A percentile compares a stretch with the other conserved stretches of the same genome.
Evolutionary conservation across 2,888 invertebrate genomes (phyloP).

Genomic region (Drosophila quasianomalipes): DNA sequence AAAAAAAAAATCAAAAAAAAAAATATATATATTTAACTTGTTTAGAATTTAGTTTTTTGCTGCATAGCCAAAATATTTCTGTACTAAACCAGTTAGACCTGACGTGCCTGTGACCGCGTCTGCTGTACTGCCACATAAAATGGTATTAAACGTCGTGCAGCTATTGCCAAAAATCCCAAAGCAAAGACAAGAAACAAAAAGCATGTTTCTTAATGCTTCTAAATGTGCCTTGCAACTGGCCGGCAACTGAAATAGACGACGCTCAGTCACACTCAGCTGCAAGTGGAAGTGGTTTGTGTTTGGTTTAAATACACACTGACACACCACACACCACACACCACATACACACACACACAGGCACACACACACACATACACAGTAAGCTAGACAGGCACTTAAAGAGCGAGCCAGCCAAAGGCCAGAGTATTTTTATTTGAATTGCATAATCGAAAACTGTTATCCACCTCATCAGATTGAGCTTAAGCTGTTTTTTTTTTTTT

Average conservation of each 20-base stretch:
- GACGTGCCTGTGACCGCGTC: conserved; percentile 31
- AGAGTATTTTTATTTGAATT: conserved; percentile 27
- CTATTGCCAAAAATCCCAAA: conserved; percentile 67
- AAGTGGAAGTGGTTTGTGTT: conserved; percentile 57
- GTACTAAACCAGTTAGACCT: conserved; percentile 73
- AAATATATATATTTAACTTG: conserved; percentile 67
- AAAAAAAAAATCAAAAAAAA: conserved; percentile 15
- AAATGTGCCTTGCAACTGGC: conserved; percentile 65
- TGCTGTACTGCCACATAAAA: conserved; percentile 45
- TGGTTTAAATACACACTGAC: conserved; percentile 14
- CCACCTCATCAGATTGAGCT: conserved; percentile 5
- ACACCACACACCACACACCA: neutral
- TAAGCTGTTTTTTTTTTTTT: neutral
- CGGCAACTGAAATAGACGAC: conserved; percentile 52
- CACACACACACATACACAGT: neutral
- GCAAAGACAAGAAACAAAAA: conserved; percentile 17
- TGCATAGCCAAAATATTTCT: conserved; percentile 35
- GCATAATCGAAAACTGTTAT: conserved; percentile 43
- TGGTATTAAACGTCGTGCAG: conserved; percentile 45
- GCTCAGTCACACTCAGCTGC: conserved; percentile 43
- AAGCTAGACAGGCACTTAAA: conserved; percentile 18
- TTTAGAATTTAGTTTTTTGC: conserved; percentile 57
- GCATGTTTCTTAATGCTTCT: conserved; percentile 69
- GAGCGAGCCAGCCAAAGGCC: conserved; percentile 63
- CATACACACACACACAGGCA: neutral